Percentiles rank a stretch among this genome's conserved stretches.
These are phyloP conservation scores for Platynereis dumerilii DNA, from an alignment of 2,888 invertebrate genomes.

Conservation along the genomic window DNA sequence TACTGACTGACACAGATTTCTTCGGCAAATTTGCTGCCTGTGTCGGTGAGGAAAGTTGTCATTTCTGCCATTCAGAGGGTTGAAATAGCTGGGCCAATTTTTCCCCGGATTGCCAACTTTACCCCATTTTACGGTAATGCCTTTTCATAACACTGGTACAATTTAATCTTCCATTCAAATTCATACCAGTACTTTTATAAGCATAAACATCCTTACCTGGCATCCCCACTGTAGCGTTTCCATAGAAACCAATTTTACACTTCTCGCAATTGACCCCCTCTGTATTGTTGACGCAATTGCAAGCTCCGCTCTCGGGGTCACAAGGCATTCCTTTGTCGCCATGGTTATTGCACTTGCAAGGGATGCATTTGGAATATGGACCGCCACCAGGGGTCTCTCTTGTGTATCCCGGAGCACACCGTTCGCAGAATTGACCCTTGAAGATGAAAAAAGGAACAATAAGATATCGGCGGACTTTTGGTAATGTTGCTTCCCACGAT, in stretches of 20 bases:
- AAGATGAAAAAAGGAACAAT: not conserved
- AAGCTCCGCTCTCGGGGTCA: slow-evolving; percentile 65
- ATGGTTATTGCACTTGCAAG: slow-evolving; percentile 94
- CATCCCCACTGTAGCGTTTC: slow-evolving; percentile 84
- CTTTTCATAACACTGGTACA: too few relatives aligned
- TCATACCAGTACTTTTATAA: too few relatives aligned
- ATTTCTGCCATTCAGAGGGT: too few relatives aligned
- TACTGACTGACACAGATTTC: too few relatives aligned
- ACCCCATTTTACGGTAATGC: too few relatives aligned
- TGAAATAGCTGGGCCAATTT: too few relatives aligned
- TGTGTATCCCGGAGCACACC: slow-evolving; percentile 89
- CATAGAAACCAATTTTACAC: slow-evolving; percentile 91
- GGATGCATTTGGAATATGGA: slow-evolving; percentile 88
- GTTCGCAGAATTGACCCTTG: slow-evolving; percentile 74
- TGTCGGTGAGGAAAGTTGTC: too few relatives aligned
- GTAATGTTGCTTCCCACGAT: not conserved
- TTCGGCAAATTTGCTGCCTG: too few relatives aligned
- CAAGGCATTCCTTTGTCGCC: slow-evolving; percentile 29
- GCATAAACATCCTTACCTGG: slow-evolving; percentile 53
- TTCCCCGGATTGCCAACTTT: too few relatives aligned
- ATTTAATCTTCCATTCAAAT: too few relatives aligned
- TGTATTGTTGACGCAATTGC: slow-evolving; percentile 95
- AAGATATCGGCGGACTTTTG: not conserved
- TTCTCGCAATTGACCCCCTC: slow-evolving; percentile 74
- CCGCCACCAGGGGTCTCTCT: slow-evolving; percentile 88